Percentiles rank a stretch among this genome's conserved stretches.
These are phyloP conservation scores for Forbesichthys papilliferus DNA, from an alignment of 2,113 vertebrate species.

Conservation along the genomic window DNA sequence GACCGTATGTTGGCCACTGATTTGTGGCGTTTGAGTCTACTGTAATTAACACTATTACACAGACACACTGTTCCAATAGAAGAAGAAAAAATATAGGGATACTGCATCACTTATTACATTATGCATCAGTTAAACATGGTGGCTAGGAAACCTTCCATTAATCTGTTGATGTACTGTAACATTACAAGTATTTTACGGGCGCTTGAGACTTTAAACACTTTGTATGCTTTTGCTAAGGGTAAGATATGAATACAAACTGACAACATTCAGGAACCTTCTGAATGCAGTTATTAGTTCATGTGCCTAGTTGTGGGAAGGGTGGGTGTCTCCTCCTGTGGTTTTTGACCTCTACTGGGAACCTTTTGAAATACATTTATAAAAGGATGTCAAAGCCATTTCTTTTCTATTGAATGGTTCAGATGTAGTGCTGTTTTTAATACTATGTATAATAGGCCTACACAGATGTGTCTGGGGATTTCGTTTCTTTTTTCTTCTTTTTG, in stretches of 20 bases:
- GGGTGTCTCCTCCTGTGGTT: slow-evolving; percentile 60
- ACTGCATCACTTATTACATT: slow-evolving; percentile 38
- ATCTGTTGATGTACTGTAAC: slow-evolving; percentile 65
- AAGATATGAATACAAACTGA: slow-evolving; percentile 59
- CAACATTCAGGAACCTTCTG: slow-evolving; percentile 56
- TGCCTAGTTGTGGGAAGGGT: slow-evolving; percentile 70
- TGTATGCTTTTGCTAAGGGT: slow-evolving; percentile 43
- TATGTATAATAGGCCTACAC: slow-evolving; percentile 59
- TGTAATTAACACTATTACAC: slow-evolving; percentile 53
- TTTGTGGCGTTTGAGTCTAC: slow-evolving; percentile 50
- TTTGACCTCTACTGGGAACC: slow-evolving; percentile 67
- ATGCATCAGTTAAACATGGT: slow-evolving; percentile 3
- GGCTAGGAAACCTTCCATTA: slow-evolving; percentile 39
- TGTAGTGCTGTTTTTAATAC: slow-evolving; percentile 74
- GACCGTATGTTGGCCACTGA: slow-evolving; percentile 58
- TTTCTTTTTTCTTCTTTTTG: slow-evolving; percentile 74
- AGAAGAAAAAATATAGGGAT: slow-evolving; percentile 40
- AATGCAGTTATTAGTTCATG: slow-evolving; percentile 76
- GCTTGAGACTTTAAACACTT: slow-evolving; percentile 54
- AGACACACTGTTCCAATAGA: slow-evolving; percentile 23
- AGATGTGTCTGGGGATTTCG: slow-evolving; percentile 57
- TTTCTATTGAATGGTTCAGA: slow-evolving; percentile 73
- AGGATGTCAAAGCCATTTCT: slow-evolving; percentile 83
- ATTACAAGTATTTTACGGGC: slow-evolving; percentile 42
- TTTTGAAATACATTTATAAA: slow-evolving; percentile 76